A percentile compares a stretch with the other conserved stretches of the same genome.
These are phyloP conservation scores for Fregetta grallaria DNA, from an alignment of 2,113 vertebrate genomes.

Conservation along the genomic window DNA sequence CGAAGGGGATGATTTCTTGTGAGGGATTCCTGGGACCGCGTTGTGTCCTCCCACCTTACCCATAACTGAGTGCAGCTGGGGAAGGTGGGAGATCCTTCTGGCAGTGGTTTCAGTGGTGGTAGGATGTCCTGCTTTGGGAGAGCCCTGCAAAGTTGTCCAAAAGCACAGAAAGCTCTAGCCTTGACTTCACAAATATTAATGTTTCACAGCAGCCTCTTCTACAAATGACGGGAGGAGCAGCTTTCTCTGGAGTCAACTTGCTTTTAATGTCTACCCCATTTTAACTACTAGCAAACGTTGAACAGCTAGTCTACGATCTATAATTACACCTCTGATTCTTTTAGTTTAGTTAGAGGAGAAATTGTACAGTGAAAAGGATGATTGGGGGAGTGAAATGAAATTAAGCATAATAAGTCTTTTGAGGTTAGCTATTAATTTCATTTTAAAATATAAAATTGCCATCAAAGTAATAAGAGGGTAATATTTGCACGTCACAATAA, in stretches of 20 bases:
- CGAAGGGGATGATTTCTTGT: not conserved
- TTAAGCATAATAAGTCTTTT: constrained; percentile 56
- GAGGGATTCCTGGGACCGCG: not conserved
- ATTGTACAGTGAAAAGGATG: constrained; percentile 29
- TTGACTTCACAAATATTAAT: not conserved
- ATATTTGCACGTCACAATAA: constrained; percentile 5
- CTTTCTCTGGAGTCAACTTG: not conserved
- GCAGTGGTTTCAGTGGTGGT: not conserved
- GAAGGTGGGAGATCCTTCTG: not conserved
- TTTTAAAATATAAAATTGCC: constrained; percentile 62
- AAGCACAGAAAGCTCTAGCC: not conserved
- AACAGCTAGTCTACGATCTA: constrained; percentile 28
- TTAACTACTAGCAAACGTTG: not conserved
- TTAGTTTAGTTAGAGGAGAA: constrained; percentile 43
- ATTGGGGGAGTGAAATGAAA: constrained; percentile 57
- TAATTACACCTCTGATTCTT: constrained; percentile 49
- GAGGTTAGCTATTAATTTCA: constrained; percentile 71
- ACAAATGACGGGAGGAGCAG: not conserved
- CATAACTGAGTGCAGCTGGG: not conserved
- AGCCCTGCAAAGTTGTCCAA: not conserved
- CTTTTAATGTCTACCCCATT: not conserved
- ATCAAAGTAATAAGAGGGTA: constrained; percentile 58
- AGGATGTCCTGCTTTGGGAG: not conserved
- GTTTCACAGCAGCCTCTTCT: not conserved
- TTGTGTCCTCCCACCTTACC: not conserved